A percentile compares a stretch with the other conserved stretches of the same genome.
phyloP scores from a whole-genome alignment of 2,888 invertebrate species.

The Anthophora plumipes region DNA sequence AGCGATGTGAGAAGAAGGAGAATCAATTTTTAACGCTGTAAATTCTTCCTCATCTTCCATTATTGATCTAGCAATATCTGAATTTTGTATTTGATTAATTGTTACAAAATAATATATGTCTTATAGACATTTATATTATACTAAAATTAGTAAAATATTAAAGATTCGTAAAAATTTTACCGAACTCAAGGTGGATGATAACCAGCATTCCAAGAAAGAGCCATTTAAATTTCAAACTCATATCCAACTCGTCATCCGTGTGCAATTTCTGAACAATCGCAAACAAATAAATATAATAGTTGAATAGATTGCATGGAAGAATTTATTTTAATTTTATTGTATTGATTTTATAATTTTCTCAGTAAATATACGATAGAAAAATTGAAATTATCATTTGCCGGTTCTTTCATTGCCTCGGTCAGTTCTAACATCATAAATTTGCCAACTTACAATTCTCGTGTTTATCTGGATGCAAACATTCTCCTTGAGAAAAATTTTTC shows the following conservation, averaged over 20 bases:
- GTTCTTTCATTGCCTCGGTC: too few relatives aligned
- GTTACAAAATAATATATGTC: background rate
- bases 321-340: background rate
- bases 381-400: background rate
- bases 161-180: conserved; percentile 66
- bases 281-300: conserved; percentile 36
- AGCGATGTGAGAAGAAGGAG: conserved; percentile 91
- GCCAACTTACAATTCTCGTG: conserved; percentile 24
- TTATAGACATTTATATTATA: background rate
- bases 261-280: conserved; percentile 67
- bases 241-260: conserved; percentile 83
- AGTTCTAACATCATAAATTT: background rate
- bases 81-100: conserved; percentile 30
- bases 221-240: conserved; percentile 83
- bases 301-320: background rate
- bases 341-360: background rate
- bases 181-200: conserved; percentile 81
- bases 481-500: conserved; percentile 12
- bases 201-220: conserved; percentile 81
- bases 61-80: conserved; percentile 58
- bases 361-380: background rate
- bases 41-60: conserved; percentile 72
- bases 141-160: background rate
- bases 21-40: conserved; percentile 86
- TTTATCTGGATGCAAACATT: conserved; percentile 40